Base-by-base conservation (phyloP, 2,113 vertebrate species). In the Lates calcarifer region DNA sequence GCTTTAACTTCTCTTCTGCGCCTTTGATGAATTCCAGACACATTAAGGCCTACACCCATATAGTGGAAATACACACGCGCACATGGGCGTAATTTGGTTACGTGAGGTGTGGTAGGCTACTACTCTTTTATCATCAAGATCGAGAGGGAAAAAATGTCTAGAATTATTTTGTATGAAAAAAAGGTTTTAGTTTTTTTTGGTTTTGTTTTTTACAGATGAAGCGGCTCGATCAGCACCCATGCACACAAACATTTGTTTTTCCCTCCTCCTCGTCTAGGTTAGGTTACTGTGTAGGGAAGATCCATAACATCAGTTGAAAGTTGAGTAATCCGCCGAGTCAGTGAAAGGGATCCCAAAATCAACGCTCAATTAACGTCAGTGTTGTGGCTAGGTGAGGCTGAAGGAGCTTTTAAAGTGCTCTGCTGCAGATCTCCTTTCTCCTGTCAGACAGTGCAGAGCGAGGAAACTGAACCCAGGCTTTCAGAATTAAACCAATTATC, bases 301-400 rank as follows among this genome's bases (percentile, higher is more conserved):
- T 73, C 64, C 53, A 29, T 66, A 74, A 74, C 68, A 58, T 17
- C 51, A 66, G 79, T 47, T 71, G 80, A 75, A 88, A 84, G 77
- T 70, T 76, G 85, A 90, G 86, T 87, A 89, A 92, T 87, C 83
- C 80, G n/a, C 74, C 26, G 60, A 85, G 83, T 84, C 81, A 94
- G 94, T 92, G 93, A 95, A 95, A 95, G 93, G 92, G 92, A 94
- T 91, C 90, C 88, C 67, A 86, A 87, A 94, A 92, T 91, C 89
- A 89, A 91, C 91, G 95, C 92, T 94, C 93, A 93, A 94, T 96
- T 94, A 94, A 82, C 90, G 82, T 77, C 90, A 92, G 90, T 87
- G 91, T 90, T 82, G 83, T 92, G 95, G 93, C 83, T 93, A 89
- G 93, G 87, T 95, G 94, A 93, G 88, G 86, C 90, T 96, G 90